A percentile compares a stretch with the other conserved stretches of the same genome.
Evolutionary conservation across 2,888 invertebrate species (phyloP).

Genomic region (Vanessa cardui): DNA sequence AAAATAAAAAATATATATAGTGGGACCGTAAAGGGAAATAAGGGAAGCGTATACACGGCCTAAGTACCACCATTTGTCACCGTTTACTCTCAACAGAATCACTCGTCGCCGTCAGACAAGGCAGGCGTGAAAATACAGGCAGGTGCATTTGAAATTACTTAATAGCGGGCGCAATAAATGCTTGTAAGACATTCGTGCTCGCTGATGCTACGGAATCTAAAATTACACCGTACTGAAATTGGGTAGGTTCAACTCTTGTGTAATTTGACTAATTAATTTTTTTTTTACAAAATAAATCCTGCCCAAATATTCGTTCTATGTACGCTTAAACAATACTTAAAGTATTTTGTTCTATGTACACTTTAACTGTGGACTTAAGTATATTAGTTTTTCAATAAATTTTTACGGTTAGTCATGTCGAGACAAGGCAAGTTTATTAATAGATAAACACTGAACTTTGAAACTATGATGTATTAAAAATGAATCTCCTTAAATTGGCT

Average conservation of each 20-base stretch:
- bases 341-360: too few relatives aligned
- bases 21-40: constrained; percentile 4
- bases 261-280: neutral
- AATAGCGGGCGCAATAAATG: constrained; percentile 47
- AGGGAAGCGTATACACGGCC: constrained; percentile 19
- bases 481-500: too few relatives aligned
- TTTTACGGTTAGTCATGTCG: too few relatives aligned
- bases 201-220: neutral
- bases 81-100: constrained; percentile 42
- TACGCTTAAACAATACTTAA: too few relatives aligned
- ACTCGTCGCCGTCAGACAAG: constrained; percentile 50
- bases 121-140: constrained; percentile 58
- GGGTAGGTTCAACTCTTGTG: neutral
- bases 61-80: constrained; percentile 38
- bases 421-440: too few relatives aligned
- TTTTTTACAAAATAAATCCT: too few relatives aligned
- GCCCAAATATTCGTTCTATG: too few relatives aligned
- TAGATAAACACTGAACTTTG: too few relatives aligned
- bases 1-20: neutral
- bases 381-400: too few relatives aligned
- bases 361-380: too few relatives aligned
- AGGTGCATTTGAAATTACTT: constrained; percentile 66
- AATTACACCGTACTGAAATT: neutral
- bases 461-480: too few relatives aligned
- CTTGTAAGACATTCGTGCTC: constrained; percentile 19